Base-by-base conservation (phyloP, 2,888 invertebrate genomes). In the Tiliacea aurago region DNA sequence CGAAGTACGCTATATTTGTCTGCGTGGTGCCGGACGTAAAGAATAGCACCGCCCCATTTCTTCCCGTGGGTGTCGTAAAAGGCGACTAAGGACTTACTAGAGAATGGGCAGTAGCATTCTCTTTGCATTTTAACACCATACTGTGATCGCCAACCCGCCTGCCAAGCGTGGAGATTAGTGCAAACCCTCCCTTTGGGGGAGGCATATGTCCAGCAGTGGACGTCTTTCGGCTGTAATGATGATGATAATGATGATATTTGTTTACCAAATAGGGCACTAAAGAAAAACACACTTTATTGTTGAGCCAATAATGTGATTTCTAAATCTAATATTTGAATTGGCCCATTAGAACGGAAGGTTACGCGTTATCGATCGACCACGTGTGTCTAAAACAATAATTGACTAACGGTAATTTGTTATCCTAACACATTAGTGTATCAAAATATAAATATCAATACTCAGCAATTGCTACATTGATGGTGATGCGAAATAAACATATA, bases 381-480 rank as follows among this genome's bases (percentile, higher is more conserved):
- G 55, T 56, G 56, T 53, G 55, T 45, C 28, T 23, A 58, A 45
- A 58, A 45, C 41, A 33, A 28, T 28, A 28, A 51, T 65, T 20
- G 13, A 75, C 41, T 37, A 73, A 56, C 9, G 55, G 4, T 49
- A 5, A 58, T 28, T 62, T 51, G 33, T 13, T 64, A 51, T 70
- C 59, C 70, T 67, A 73, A 70, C 28, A 72, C 28, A 76, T 58
- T 28, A 62, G 23, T 74, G 66, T 87, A 87, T 86, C 87, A 87
- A 87, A 87, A 87, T 86, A 87, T 85, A 86, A 82, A 85, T 81
- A 85, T 86, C 83, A 62, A 68, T 73, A 84, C 73, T 80, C 90
- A 93, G 92, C 91, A 91, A 92, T 90, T 84, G 79, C 91, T 93
- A 93, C 88, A 77, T 84, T 88, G 87, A 93, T 93, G 93, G 90